Base-by-base conservation (phyloP, 2,888 invertebrate species). In the Embidobia sp. region DNA sequence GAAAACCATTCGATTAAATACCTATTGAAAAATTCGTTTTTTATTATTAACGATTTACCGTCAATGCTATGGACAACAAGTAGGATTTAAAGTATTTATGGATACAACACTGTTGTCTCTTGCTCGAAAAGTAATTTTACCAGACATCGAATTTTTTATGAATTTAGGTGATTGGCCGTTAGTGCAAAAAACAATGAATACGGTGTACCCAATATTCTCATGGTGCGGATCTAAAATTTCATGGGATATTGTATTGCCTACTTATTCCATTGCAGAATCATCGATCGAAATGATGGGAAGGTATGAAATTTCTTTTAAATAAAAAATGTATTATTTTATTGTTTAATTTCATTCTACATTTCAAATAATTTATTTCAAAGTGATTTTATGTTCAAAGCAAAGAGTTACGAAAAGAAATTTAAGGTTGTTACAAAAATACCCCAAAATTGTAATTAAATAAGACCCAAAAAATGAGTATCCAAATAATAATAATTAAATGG, bases 101-200 rank as follows among this genome's bases (percentile, higher is more conserved):
- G 98, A 99, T 90, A 93, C 94, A 40, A 94, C 97, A 69, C 90
- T 99, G 19, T 88, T 96, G 42, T 97, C 96, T 0, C 87, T 99
- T 48, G 90, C 94, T 8, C 92, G 97, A 79, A 97, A 97, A 92
- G 94, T 95, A 15, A 83, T 90, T 15, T 88, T 98, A 57, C 97
- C 98, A 2, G 95, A 98, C 90, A 90, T 96, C 83, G 98, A 98
- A 89, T 93, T 98, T 84, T 94, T 98, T 80, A 92, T 96, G 44
- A 99, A 98, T 90, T 91, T 98, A 8, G 98, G 98, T 10, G 98
- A 99, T 90, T 98, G 98, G 98, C 98, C 98, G 0, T 90, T 98
- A 16, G 93, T 94, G 1, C 86, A 88, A 11, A 87, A 88, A 76
- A 91, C 91, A 67, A 92, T 92, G 0, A 88, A 91, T 8, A 91